A percentile compares a stretch with the other conserved stretches of the same genome.
Conservation (phyloP, 1,140 invertebrate species). For the Nomia melanderi region DNA sequence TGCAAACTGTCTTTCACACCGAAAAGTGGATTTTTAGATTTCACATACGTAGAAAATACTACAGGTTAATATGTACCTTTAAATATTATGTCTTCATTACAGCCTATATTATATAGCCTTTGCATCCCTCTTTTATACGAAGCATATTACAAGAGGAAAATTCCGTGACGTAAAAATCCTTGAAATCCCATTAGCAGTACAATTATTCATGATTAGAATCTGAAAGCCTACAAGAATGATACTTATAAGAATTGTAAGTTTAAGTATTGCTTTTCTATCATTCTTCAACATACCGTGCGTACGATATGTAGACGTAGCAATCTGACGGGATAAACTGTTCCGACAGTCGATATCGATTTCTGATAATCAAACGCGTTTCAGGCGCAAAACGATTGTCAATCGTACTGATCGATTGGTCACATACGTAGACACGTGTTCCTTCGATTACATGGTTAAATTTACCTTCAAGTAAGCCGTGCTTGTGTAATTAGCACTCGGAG, state of each 20-base stretch:
- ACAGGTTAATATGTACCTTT: too few species aligned
- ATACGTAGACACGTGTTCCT: not conserved
- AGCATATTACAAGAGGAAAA: too few species aligned
- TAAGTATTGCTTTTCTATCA: not conserved
- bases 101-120: too few species aligned
- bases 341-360: not conserved
- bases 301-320: not conserved
- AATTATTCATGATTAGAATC: not conserved
- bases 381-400: constrained; percentile 1
- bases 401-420: not conserved
- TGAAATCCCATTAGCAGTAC: too few species aligned
- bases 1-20: not conserved
- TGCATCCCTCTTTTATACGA: too few species aligned
- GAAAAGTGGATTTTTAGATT: too few species aligned
- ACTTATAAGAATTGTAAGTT: not conserved
- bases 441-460: constrained; percentile 1
- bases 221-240: too few species aligned
- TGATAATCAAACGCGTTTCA: not conserved
- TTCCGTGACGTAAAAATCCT: too few species aligned
- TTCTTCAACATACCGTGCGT: not conserved
- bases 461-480: not conserved
- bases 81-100: too few species aligned
- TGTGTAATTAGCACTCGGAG: not conserved
- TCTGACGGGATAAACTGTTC: not conserved
- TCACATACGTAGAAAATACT: too few species aligned